phyloP scores from a whole-genome alignment of 2,888 invertebrate species.

The Cataglyphis albicans region DNA sequence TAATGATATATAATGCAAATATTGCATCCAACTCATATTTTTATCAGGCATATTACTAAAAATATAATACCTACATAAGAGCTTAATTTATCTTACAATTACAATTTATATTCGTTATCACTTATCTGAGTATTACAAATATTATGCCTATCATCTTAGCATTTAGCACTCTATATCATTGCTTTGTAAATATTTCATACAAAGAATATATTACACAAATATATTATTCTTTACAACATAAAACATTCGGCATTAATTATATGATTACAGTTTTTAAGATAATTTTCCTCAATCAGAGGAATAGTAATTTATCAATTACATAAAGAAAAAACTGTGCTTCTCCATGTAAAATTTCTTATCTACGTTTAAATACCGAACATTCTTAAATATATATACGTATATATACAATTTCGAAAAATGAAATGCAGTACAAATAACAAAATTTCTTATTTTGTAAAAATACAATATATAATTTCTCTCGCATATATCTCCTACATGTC shows the following conservation, averaged over 20 bases:
- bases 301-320: conserved; percentile 22
- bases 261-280: conserved; percentile 8
- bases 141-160: conserved; percentile 22
- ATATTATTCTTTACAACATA: conserved; percentile 26
- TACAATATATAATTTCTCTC: conserved; percentile 45
- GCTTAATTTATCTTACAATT: conserved; percentile 39
- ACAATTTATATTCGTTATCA: conserved; percentile 36
- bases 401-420: conserved; percentile 67
- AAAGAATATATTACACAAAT: conserved; percentile 30
- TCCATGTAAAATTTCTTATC: conserved; percentile 33
- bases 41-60: conserved; percentile 13
- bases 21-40: not conserved
- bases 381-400: conserved; percentile 67
- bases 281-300: conserved; percentile 10
- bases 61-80: conserved; percentile 17
- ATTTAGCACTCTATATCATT: not conserved
- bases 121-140: conserved; percentile 62
- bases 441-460: conserved; percentile 40
- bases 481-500: conserved; percentile 38
- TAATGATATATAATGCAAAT: conserved; percentile 23
- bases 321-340: conserved; percentile 31
- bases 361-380: conserved; percentile 56
- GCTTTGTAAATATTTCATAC: conserved; percentile 41
- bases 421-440: conserved; percentile 24
- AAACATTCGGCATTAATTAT: not conserved